Base-by-base conservation (phyloP, 2,888 invertebrate genomes). In the Aradus depressus region DNA sequence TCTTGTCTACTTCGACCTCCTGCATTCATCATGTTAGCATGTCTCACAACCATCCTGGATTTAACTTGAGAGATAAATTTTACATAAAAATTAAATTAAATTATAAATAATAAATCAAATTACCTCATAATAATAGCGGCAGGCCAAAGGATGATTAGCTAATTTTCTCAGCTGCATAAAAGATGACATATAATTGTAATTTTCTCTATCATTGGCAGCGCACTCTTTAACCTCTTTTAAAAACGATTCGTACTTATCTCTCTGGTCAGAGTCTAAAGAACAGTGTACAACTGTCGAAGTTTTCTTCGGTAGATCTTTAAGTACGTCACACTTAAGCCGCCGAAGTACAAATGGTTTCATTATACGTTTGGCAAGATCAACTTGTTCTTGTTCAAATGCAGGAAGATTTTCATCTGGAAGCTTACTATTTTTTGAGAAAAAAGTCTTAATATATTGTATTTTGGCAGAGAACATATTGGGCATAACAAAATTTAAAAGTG, bases 341-440 rank as follows among this genome's bases (percentile, higher is more conserved):
- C 96, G 73, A 38, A 97, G 72, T 3, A 96, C 81, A 67, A 97
- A 97, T 0, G 97, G 97, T 66, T 86, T 87, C 86, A 97, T 92
- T 59, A 97, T 95, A 44, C 84, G 75, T 66, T 96, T 95, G 0
- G 96, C 96, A 63, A 93, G 88, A 12, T 81, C 80, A 37, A 97
- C 86, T 67, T 92, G 87, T 51, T 87, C 83, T 64, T 81, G 78
- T 65, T 93, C 95, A 68, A 92, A 96, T n/a, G 80, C 70, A 0
- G 84, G 82, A 26, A 51, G 34, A 14, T 56, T 52, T 21, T 53
- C 50, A 2, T 41, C 44, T 10, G 44, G 39, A 14, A 50, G 34
- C 49, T 60, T 60, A 18, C 78, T 62, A 65, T 75, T 83, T 67
- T 84, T 87, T 48, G 84, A 81, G 69, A 95, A 95, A 61, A 93